Evolutionary conservation across 1,140 invertebrate genomes (phyloP).

Genomic region (Bathynomus jamesi): DNA sequence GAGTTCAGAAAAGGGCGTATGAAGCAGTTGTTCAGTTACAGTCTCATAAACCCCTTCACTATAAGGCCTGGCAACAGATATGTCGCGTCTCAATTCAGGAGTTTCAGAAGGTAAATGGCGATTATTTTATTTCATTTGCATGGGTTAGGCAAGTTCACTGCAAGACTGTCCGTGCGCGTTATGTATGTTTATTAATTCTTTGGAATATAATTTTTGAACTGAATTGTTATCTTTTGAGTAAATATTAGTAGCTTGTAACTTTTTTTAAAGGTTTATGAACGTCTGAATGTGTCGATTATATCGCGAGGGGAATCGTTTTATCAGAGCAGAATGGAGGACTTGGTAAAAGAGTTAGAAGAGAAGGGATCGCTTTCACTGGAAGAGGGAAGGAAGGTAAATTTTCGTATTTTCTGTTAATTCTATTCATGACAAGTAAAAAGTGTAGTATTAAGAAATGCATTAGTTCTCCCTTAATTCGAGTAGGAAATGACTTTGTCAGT

Average conservation of each 20-base stretch:
- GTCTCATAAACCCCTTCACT: conserved; percentile 70
- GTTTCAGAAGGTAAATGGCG: conserved; percentile 78
- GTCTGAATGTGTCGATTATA: conserved; percentile 52
- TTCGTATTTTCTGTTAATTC: neutral
- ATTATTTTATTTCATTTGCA: too few relatives aligned
- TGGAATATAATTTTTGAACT: too few relatives aligned
- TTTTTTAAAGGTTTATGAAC: conserved; percentile 47
- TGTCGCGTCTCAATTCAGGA: conserved; percentile 91
- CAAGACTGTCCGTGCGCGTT: too few relatives aligned
- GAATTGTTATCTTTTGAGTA: too few relatives aligned
- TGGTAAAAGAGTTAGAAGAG: conserved; percentile 71
- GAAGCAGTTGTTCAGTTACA: conserved; percentile 89
- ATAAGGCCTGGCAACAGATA: conserved; percentile 88
- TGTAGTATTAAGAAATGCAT: too few relatives aligned
- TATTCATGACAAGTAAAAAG: neutral
- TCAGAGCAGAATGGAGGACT: conserved; percentile 76
- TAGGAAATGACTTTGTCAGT: too few relatives aligned
- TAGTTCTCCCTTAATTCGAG: too few relatives aligned
- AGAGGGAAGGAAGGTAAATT: conserved; percentile 66
- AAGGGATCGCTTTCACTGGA: conserved; percentile 64
- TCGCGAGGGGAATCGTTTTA: conserved; percentile 98
- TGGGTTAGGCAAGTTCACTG: too few relatives aligned
- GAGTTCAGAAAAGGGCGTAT: conserved; percentile 92
- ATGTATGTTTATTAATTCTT: too few relatives aligned
- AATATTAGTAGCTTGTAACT: too few relatives aligned